Percentiles rank a stretch among this genome's conserved stretches.
Conservation (phyloP, 1,140 invertebrate species). For the Dolichoris vasculosae region DNA sequence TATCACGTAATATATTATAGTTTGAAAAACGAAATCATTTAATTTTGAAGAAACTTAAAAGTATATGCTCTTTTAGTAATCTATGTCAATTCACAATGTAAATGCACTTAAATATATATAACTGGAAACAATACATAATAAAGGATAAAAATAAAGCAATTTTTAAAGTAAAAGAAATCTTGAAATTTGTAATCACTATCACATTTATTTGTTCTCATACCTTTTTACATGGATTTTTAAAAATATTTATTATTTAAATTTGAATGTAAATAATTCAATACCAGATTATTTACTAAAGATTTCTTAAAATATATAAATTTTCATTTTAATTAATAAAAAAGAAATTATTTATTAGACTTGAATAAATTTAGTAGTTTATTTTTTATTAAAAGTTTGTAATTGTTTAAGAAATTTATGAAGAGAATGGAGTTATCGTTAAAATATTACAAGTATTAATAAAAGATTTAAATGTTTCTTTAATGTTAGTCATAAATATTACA, state of each 20-base stretch:
- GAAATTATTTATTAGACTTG: not conserved
- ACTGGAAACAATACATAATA: constrained; percentile 17
- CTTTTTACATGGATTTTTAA: not conserved
- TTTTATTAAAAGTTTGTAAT: too few relatives aligned
- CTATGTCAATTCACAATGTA: constrained; percentile 58
- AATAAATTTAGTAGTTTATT: too few relatives aligned
- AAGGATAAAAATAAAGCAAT: constrained; percentile 44
- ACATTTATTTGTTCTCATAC: constrained; percentile 37
- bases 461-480: not conserved
- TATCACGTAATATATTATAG: not conserved
- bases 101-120: constrained; percentile 38
- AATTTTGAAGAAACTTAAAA: not conserved
- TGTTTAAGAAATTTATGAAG: too few relatives aligned
- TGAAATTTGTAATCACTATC: constrained; percentile 23
- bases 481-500: not conserved
- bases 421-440: too few relatives aligned
- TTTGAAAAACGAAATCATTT: not conserved
- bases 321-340: not conserved
- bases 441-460: too few relatives aligned
- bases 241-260: not conserved
- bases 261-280: not conserved
- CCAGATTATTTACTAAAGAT: too few relatives aligned
- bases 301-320: not conserved
- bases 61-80: constrained; percentile 26
- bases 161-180: constrained; percentile 41